These are phyloP conservation scores for Pterocles burchelli DNA, from an alignment of 2,113 vertebrate species.

Conservation along the genomic window DNA sequence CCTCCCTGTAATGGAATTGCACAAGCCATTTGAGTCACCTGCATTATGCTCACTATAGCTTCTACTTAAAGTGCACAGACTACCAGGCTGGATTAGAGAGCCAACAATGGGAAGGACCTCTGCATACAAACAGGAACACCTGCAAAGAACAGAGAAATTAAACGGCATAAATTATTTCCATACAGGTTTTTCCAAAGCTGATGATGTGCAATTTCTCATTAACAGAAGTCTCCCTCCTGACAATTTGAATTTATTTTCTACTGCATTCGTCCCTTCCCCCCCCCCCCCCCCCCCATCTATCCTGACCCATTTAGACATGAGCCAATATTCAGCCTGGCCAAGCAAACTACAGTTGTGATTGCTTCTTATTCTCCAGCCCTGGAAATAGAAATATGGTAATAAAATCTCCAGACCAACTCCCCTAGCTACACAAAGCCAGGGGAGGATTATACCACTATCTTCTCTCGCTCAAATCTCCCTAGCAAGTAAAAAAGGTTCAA, in stretches of 20 bases:
- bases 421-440: neutral
- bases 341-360: neutral
- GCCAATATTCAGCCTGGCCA: slow-evolving; percentile 16
- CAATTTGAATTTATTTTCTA: neutral
- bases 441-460: neutral
- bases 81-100: neutral
- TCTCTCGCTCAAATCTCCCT: neutral
- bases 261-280: neutral
- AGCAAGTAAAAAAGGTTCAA: neutral
- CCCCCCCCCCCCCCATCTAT: neutral
- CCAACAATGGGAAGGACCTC: slow-evolving; percentile 3
- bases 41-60: neutral
- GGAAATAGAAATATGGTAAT: slow-evolving; percentile 30
- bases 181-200: slow-evolving; percentile 14
- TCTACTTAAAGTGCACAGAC: neutral
- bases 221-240: slow-evolving; percentile 33
- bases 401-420: slow-evolving; percentile 14
- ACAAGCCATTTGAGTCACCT: neutral
- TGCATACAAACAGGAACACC: slow-evolving; percentile 47
- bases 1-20: neutral
- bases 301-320: slow-evolving; percentile 54
- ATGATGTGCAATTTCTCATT: slow-evolving; percentile 27
- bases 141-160: slow-evolving; percentile 59
- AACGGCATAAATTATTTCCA: slow-evolving; percentile 37
- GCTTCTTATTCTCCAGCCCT: neutral